Conservation (phyloP, 2,113 vertebrate genomes). For the Delphinus delphis region DNA sequence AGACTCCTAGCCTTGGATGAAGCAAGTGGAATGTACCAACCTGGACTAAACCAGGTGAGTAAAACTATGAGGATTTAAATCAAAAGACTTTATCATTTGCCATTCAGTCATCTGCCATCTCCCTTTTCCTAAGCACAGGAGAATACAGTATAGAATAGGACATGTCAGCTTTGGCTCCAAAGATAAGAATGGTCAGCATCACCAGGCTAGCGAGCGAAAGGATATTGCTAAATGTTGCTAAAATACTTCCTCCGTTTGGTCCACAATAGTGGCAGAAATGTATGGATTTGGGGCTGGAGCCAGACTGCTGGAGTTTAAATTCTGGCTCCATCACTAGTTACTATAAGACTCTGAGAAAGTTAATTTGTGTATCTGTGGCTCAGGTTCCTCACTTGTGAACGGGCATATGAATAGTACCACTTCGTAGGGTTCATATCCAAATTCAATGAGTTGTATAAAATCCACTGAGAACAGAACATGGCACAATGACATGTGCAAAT, state of each 20-base stretch:
- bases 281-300: not conserved
- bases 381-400: not conserved
- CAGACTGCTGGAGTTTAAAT: not conserved
- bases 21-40: not conserved
- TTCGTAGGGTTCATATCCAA: not conserved
- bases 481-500: not conserved
- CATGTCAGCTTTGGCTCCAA: not conserved
- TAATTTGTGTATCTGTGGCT: not conserved
- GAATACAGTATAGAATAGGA: not conserved
- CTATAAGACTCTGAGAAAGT: not conserved
- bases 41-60: not conserved
- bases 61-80: not conserved
- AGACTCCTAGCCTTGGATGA: not conserved
- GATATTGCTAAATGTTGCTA: not conserved
- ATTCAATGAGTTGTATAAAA: not conserved
- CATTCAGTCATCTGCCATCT: not conserved
- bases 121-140: not conserved
- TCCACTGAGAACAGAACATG: not conserved
- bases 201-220: not conserved
- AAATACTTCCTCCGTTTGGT: not conserved
- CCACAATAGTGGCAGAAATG: not conserved
- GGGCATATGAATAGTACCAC: not conserved
- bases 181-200: not conserved
- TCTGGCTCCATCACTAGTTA: not conserved
- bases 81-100: not conserved